Evolutionary conservation across 2,888 invertebrate species (phyloP).

Genomic region (Lycocerus yunnanus): DNA sequence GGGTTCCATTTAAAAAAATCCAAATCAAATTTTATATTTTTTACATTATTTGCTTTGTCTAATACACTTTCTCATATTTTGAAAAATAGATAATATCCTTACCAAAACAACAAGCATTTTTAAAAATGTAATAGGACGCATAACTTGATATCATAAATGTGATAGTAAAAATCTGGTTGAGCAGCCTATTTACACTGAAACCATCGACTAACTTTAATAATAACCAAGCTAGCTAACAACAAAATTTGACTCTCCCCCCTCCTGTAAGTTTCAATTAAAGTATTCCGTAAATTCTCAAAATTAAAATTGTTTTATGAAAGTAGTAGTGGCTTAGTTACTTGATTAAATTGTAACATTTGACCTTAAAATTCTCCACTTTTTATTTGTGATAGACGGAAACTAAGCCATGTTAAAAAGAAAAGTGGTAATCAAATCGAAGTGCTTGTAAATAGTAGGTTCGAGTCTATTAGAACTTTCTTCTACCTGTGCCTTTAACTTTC

Average conservation of each 20-base stretch:
- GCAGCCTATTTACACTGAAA: background rate
- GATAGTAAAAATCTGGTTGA: background rate
- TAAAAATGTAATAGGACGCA: no score
- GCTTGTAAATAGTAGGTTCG: slow-evolving; percentile 38
- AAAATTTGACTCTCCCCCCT: background rate
- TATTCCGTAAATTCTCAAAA: background rate
- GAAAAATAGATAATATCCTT: no score
- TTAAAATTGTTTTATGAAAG: background rate
- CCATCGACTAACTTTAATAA: background rate
- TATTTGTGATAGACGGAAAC: background rate
- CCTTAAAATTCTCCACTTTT: background rate
- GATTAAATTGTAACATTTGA: background rate
- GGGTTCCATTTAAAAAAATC: no score
- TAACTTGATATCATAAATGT: background rate
- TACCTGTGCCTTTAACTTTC: slow-evolving; percentile 56
- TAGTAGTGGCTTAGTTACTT: background rate
- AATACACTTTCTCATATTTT: no score
- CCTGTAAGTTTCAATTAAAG: background rate
- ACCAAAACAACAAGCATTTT: no score
- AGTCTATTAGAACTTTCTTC: slow-evolving; percentile 43
- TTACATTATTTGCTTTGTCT: no score
- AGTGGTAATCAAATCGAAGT: slow-evolving; percentile 18
- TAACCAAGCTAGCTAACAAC: background rate
- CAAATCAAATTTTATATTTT: no score
- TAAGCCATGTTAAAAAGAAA: slow-evolving; percentile 7